Percentiles rank a stretch among this genome's conserved stretches.
Conservation (phyloP, 2,888 invertebrate genomes). For the Phaedon cochleariae region DNA sequence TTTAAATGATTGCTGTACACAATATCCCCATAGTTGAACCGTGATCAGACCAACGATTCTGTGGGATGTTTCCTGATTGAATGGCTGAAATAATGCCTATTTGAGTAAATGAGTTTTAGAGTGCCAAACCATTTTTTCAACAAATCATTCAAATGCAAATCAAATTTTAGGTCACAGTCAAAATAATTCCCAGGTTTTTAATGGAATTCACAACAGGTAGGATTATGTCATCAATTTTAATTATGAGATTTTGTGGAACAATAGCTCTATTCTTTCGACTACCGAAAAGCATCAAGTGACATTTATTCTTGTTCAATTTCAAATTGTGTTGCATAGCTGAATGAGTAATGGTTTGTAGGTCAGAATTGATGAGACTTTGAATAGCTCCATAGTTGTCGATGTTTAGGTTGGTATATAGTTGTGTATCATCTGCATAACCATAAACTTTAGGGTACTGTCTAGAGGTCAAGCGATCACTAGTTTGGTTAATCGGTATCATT, state of each 20-base stretch:
- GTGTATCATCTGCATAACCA: neutral
- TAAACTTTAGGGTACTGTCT: neutral
- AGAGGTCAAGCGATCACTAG: neutral
- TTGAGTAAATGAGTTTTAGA: neutral
- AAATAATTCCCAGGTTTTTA: conserved; percentile 6
- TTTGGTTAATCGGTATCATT: too few relatives aligned
- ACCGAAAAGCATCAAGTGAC: neutral
- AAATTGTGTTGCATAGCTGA: neutral
- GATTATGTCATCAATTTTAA: conserved; percentile 1
- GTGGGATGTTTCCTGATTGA: neutral
- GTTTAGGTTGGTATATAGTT: neutral
- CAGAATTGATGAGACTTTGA: neutral
- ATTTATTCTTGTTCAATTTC: neutral
- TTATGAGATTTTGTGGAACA: neutral
- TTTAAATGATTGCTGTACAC: conserved; percentile 5
- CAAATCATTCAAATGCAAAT: neutral
- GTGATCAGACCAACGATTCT: neutral
- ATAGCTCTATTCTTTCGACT: neutral
- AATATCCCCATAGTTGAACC: conserved; percentile 7
- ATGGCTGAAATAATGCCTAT: neutral
- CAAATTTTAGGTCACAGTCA: neutral
- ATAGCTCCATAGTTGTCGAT: neutral
- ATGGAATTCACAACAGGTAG: conserved; percentile 11
- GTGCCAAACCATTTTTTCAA: neutral
- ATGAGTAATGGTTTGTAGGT: neutral